Conservation (phyloP, 2,797 vertebrate species). For the Pseudomugil gertrudae region DNA sequence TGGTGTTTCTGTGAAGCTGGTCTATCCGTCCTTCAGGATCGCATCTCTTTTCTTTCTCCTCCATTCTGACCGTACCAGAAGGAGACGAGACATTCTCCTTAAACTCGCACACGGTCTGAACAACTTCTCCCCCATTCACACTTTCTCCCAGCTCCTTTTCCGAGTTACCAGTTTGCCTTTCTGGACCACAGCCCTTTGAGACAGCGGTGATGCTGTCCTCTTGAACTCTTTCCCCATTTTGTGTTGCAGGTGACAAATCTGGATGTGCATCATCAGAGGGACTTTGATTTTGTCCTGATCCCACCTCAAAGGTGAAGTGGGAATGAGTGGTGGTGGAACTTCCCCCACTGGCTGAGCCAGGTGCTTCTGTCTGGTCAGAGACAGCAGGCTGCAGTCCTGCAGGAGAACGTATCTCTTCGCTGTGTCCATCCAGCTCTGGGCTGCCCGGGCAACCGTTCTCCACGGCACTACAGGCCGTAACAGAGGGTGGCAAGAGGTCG, state of each 20-base stretch:
- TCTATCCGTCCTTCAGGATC: constrained; percentile 42
- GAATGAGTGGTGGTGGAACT: constrained; percentile 40
- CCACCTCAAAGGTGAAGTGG: constrained; percentile 71
- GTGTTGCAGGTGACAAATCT: constrained; percentile 31
- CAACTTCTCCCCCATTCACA: constrained; percentile 32
- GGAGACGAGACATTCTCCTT: constrained; percentile 43
- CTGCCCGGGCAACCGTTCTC: constrained; percentile 70
- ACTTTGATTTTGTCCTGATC: constrained; percentile 28
- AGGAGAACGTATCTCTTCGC: constrained; percentile 30
- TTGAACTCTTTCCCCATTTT: constrained; percentile 21
- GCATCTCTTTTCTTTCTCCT: constrained; percentile 36
- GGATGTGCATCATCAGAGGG: constrained; percentile 30
- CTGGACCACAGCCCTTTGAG: constrained; percentile 41
- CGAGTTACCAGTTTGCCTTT: constrained; percentile 18
- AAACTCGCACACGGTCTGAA: constrained; percentile 10
- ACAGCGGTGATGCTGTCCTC: constrained; percentile 13
- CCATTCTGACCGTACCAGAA: constrained; percentile 1
- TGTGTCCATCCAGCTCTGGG: constrained; percentile 46
- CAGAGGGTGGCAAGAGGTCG: constrained; percentile 80
- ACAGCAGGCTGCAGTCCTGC: constrained; percentile 19
- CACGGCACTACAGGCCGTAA: constrained; percentile 56
- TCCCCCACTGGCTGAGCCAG: constrained; percentile 20
- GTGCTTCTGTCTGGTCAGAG: constrained; percentile 41
- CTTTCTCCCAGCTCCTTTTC: constrained; percentile 33
- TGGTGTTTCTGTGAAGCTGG: constrained; percentile 42